A percentile compares a stretch with the other conserved stretches of the same genome.
Evolutionary conservation across 2,888 invertebrate genomes (phyloP).

Genomic region (Drosophila monieri): DNA sequence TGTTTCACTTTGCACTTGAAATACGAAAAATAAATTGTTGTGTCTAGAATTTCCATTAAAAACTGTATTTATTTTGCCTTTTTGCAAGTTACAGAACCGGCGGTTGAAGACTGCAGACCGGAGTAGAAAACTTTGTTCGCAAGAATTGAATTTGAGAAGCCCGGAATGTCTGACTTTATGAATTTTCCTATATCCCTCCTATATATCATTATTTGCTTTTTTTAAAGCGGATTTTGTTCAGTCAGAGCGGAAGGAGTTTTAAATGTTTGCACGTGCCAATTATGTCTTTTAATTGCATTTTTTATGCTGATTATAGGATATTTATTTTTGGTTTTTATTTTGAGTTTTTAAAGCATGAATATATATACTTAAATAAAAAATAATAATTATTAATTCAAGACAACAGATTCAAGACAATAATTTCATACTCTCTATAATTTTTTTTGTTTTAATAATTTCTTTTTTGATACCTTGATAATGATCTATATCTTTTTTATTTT

Average conservation of each 20-base stretch:
- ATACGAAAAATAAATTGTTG: slow-evolving; percentile 14
- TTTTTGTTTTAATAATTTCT: slow-evolving; percentile 1
- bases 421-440: neutral
- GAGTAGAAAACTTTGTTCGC: slow-evolving; percentile 26
- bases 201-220: slow-evolving; percentile 5
- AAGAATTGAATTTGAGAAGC: slow-evolving; percentile 38
- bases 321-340: neutral
- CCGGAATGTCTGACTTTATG: slow-evolving; percentile 40
- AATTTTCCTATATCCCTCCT: slow-evolving; percentile 12
- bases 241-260: slow-evolving; percentile 30
- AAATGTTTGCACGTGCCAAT: slow-evolving; percentile 37
- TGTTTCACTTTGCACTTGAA: slow-evolving; percentile 39
- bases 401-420: too few species aligned
- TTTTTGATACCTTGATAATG: neutral
- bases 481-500: neutral
- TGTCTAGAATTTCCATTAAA: slow-evolving; percentile 38
- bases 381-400: too few species aligned
- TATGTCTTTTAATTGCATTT: slow-evolving; percentile 6
- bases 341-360: too few species aligned
- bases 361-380: too few species aligned
- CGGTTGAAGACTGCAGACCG: neutral
- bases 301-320: neutral
- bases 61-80: slow-evolving; percentile 9
- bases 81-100: slow-evolving; percentile 2
- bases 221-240: slow-evolving; percentile 6